These are phyloP conservation scores for Pseudorhombus dupliciocellatus DNA, from an alignment of 2,113 vertebrate species.

Conservation along the genomic window DNA sequence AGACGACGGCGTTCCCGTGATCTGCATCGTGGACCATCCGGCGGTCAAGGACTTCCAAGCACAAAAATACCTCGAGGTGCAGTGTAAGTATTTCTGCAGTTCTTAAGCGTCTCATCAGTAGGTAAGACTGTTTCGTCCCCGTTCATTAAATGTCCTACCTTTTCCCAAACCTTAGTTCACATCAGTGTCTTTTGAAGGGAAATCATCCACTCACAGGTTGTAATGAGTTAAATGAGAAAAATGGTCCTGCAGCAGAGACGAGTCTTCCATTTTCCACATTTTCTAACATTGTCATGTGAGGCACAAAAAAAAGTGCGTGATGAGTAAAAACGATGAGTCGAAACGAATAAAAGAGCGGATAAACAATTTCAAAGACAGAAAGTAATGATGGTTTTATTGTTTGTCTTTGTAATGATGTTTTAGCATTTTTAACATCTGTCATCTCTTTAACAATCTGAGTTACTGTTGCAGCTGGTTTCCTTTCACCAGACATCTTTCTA, in stretches of 20 bases:
- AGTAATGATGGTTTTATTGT: background rate
- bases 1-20: conserved; percentile 90
- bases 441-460: no score
- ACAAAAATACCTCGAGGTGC: conserved; percentile 95
- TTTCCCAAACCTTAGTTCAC: background rate
- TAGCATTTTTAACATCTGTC: background rate
- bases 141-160: background rate
- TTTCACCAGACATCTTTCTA: no score
- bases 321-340: background rate
- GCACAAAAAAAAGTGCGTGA: background rate
- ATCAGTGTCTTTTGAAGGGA: background rate
- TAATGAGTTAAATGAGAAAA: background rate
- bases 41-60: conserved; percentile 95
- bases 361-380: background rate
- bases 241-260: background rate
- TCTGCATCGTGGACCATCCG: conserved; percentile 94
- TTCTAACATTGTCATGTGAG: background rate
- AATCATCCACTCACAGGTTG: no score
- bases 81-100: conserved; percentile 85
- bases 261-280: background rate
- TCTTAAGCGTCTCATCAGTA: background rate
- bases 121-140: background rate
- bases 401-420: background rate
- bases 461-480: no score
- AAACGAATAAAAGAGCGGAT: background rate